Percentiles rank a stretch among this genome's conserved stretches.
phyloP scores from a whole-genome alignment of 2,888 invertebrate species.

The Chalcis sispes region DNA sequence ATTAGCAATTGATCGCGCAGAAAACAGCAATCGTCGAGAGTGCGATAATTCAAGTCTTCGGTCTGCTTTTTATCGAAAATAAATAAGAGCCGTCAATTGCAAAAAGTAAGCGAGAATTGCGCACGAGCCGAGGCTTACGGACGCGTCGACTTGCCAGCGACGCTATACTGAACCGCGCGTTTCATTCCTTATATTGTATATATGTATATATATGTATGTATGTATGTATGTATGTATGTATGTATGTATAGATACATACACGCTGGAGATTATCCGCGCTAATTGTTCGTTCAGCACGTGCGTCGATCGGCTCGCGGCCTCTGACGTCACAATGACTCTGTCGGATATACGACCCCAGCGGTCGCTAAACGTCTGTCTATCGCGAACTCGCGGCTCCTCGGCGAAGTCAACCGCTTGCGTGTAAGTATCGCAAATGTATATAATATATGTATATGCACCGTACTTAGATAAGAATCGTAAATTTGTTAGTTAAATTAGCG shows the following conservation, averaged over 20 bases:
- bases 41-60: too few species aligned
- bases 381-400: too few species aligned
- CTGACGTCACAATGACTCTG: slow-evolving; percentile 33
- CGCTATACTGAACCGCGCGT: too few species aligned
- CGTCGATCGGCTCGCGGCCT: neutral
- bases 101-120: neutral
- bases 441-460: neutral
- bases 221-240: too few species aligned
- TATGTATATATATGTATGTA: too few species aligned
- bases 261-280: neutral
- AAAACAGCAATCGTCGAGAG: too few species aligned
- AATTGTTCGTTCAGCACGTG: neutral
- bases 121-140: slow-evolving; percentile 26
- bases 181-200: too few species aligned
- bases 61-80: slow-evolving; percentile 18
- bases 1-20: too few species aligned
- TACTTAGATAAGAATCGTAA: slow-evolving; percentile 40
- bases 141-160: neutral
- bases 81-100: slow-evolving; percentile 8
- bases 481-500: slow-evolving; percentile 45
- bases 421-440: neutral
- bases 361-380: too few species aligned
- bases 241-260: neutral
- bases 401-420: too few species aligned
- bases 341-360: slow-evolving; percentile 23